phyloP scores from a whole-genome alignment of 1,140 invertebrate genomes.

The Physella acuta region DNA sequence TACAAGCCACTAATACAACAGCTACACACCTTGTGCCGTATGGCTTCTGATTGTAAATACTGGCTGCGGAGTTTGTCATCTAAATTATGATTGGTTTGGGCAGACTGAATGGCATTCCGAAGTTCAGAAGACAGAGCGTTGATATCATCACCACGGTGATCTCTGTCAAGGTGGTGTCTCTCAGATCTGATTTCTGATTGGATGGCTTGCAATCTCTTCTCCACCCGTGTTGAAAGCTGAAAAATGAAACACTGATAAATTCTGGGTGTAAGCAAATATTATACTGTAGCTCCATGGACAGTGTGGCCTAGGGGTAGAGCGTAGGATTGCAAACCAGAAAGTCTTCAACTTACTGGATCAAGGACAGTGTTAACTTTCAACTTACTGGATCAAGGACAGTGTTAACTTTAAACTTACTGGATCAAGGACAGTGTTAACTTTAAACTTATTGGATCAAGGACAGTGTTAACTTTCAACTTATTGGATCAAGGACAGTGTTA shows the following conservation, averaged over 20 bases:
- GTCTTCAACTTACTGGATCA: background rate
- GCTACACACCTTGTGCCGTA: constrained; percentile 42
- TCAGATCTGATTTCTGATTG: constrained; percentile 43
- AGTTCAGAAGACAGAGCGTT: constrained; percentile 40
- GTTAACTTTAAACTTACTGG: too few species aligned
- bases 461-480: too few species aligned
- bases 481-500: too few species aligned
- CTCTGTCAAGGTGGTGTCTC: constrained; percentile 26
- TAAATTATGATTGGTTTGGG: constrained; percentile 43
- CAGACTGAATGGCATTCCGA: constrained; percentile 22
- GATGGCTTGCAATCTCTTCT: constrained; percentile 38
- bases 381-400: too few species aligned
- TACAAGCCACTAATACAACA: background rate
- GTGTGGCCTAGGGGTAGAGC: too few species aligned
- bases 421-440: too few species aligned
- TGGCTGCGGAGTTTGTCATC: constrained; percentile 43
- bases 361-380: too few species aligned
- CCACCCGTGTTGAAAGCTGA: constrained; percentile 38
- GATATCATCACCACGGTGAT: constrained; percentile 32
- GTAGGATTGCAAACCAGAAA: too few species aligned
- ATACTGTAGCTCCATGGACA: background rate
- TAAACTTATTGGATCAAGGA: too few species aligned
- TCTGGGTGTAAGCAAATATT: background rate
- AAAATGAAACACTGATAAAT: background rate
- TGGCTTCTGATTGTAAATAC: constrained; percentile 43